Conservation (phyloP, 2,888 invertebrate species). For the Drosophila leonis region DNA sequence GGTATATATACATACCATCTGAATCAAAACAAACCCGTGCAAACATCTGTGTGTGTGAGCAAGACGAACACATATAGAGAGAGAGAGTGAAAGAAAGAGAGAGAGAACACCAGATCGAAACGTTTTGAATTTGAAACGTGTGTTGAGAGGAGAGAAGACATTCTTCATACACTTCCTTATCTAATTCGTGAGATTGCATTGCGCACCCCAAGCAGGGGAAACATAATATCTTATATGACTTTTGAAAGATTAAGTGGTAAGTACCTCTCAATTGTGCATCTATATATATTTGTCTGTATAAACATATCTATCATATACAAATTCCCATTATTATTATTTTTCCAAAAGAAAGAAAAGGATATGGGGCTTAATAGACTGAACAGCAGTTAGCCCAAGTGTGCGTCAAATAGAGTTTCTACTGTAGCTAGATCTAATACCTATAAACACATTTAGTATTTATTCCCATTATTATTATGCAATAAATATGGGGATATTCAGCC, state of each 20-base stretch:
- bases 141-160: conserved; percentile 33
- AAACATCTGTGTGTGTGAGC: conserved; percentile 4
- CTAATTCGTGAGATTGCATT: conserved; percentile 81
- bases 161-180: conserved; percentile 51
- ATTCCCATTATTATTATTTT: background rate
- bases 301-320: background rate
- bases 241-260: conserved; percentile 97
- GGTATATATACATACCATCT: conserved; percentile 1
- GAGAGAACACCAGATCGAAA: background rate
- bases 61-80: background rate
- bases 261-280: conserved; percentile 78
- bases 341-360: background rate
- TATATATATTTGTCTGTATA: background rate
- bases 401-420: background rate
- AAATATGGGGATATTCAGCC: background rate
- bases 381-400: background rate
- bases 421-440: background rate
- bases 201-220: conserved; percentile 85
- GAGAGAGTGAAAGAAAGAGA: background rate
- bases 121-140: conserved; percentile 35
- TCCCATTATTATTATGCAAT: background rate
- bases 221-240: conserved; percentile 94
- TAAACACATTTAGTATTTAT: background rate
- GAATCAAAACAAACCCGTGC: conserved; percentile 21
- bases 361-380: background rate